Evolutionary conservation across 2,797 vertebrate species (phyloP).

Genomic region (Luscinia megarhynchos): DNA sequence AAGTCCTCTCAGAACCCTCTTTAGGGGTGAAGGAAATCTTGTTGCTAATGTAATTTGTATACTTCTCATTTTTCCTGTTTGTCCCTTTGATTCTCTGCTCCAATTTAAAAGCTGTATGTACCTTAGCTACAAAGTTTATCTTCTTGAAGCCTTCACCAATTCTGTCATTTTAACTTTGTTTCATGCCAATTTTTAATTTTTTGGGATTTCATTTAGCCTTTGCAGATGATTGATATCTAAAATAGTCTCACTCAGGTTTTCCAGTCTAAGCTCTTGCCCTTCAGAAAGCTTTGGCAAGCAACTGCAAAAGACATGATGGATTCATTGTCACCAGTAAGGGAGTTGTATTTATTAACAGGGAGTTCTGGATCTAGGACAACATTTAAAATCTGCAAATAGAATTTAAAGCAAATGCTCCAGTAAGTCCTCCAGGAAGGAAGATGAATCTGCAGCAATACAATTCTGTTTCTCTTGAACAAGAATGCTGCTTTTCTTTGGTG

Average conservation of each 20-base stretch:
- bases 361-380: background rate
- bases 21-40: conserved; percentile 14
- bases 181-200: background rate
- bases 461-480: background rate
- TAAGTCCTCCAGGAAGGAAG: background rate
- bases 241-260: background rate
- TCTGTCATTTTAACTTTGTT: background rate
- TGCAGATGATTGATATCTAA: background rate
- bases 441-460: background rate
- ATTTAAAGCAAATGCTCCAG: background rate
- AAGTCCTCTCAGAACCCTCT: background rate
- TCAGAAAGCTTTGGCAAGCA: background rate
- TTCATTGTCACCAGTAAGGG: background rate
- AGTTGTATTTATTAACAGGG: background rate
- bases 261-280: background rate
- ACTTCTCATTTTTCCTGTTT: conserved; percentile 13
- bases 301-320: background rate
- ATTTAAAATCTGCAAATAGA: background rate
- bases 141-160: background rate
- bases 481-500: background rate
- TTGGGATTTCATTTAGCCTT: conserved; percentile 2
- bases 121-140: background rate
- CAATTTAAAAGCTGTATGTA: background rate
- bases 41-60: conserved; percentile 14
- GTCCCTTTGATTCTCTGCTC: background rate